phyloP scores from a whole-genome alignment of 2,797 vertebrate genomes.

The Rachycentron canadum region DNA sequence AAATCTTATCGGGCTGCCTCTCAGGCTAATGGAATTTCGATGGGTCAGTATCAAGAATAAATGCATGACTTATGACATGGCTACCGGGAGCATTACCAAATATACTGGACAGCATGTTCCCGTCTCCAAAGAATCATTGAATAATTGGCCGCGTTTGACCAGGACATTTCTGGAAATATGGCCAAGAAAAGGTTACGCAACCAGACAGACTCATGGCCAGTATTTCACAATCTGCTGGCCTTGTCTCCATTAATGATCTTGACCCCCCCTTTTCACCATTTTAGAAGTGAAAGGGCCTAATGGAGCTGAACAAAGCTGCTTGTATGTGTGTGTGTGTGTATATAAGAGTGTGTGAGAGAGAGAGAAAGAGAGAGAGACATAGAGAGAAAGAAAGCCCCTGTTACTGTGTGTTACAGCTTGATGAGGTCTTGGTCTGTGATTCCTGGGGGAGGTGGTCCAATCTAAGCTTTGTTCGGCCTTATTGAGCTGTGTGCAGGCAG shows the following conservation, averaged over 20 bases:
- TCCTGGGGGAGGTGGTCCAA: slow-evolving; percentile 89
- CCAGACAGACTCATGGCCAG: slow-evolving; percentile 72
- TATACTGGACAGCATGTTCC: slow-evolving; percentile 75
- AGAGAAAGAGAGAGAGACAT: slow-evolving; percentile 52
- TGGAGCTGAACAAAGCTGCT: slow-evolving; percentile 80
- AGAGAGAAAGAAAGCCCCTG: slow-evolving; percentile 62
- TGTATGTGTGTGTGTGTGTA: slow-evolving; percentile 34
- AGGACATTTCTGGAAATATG: slow-evolving; percentile 76
- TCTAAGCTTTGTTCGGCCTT: slow-evolving; percentile 83
- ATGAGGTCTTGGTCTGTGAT: slow-evolving; percentile 96
- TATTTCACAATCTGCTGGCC: slow-evolving; percentile 78
- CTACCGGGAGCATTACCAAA: slow-evolving; percentile 75
- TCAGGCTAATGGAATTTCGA: slow-evolving; percentile 78
- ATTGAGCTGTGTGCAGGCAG: slow-evolving; percentile 69
- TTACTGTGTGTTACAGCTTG: slow-evolving; percentile 86
- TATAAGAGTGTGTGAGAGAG: slow-evolving; percentile 48
- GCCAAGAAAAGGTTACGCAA: slow-evolving; percentile 80
- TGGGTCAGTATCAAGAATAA: slow-evolving; percentile 76
- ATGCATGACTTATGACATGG: slow-evolving; percentile 76
- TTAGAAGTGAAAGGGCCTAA: slow-evolving; percentile 77
- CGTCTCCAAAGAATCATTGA: slow-evolving; percentile 70
- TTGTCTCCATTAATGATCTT: slow-evolving; percentile 80
- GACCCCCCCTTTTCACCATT: slow-evolving; percentile 76
- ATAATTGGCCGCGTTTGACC: slow-evolving; percentile 78
- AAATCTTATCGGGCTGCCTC: slow-evolving; percentile 67